Conservation (phyloP, 2,113 vertebrate species). For the Catharus bicknelli region DNA sequence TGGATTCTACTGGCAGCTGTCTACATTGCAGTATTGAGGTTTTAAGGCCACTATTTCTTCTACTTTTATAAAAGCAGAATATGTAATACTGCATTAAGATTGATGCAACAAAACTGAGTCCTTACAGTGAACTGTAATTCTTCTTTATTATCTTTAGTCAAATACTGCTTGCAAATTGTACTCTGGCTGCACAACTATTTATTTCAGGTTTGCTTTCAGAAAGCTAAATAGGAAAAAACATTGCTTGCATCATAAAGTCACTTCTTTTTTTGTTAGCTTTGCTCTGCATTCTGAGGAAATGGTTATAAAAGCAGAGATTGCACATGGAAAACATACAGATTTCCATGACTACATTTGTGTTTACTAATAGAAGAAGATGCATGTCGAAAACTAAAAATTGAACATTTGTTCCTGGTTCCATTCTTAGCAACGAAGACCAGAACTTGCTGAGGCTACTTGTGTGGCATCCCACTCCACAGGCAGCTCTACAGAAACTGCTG, state of each 20-base stretch:
- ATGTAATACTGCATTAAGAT: not conserved
- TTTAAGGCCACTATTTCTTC: not conserved
- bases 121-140: not conserved
- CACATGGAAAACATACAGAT: not conserved
- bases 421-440: not conserved
- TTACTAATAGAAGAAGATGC: not conserved
- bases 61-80: not conserved
- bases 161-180: not conserved
- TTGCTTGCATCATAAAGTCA: not conserved
- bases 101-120: not conserved
- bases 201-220: constrained; percentile 16
- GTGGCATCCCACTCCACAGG: constrained; percentile 31
- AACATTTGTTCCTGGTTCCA: not conserved
- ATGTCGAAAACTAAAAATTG: not conserved
- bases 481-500: not conserved
- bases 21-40: not conserved
- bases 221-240: not conserved
- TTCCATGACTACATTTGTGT: not conserved
- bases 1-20: not conserved
- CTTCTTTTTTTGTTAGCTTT: not conserved
- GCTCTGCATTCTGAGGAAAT: not conserved
- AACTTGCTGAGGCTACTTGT: constrained; percentile 29
- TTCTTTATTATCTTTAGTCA: constrained; percentile 35
- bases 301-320: not conserved
- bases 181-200: not conserved